Evolutionary conservation across 2,888 invertebrate species (phyloP), one percentile per base, ranked within the genome.

Genomic region (Cerastoderma edule): DNA sequence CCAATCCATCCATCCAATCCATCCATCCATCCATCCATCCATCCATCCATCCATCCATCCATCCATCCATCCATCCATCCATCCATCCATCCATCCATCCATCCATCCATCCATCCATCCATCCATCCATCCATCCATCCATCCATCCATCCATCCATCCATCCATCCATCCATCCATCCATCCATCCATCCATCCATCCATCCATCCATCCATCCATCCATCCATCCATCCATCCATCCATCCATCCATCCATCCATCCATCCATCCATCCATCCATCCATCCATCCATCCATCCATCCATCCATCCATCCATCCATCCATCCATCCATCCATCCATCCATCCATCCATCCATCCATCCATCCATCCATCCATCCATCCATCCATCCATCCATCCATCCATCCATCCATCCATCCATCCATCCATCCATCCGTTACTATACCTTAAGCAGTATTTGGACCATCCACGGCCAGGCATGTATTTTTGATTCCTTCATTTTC

Each of bases 391-490:
- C 39, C 39, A 39, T 39, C 39, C 39, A 39, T 39, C 39, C 39
- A 39, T 39, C 39, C 39, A 39, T 39, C 39, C 39, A 39, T 39
- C 39, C 39, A 39, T 39, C 39, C 39, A 39, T 39, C 39, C 39
- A 39, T 39, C 39, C 39, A 39, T 39, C 39, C 39, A 39, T 39
- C 16, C 39, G 39, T 10, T 39, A 39, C 8, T 16, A 39, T 16
- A 39, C 39, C 10, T 39, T 39, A 39, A n/a, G n/a, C n/a, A n/a
- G n/a, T n/a, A n/a, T n/a, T 28, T 53, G 53, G 5, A 56, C 56
- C 56, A 56, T 56, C 56, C 56, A 56, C 10, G 56, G 56, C 56
- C 56, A 56, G n/a, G 56, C 56, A 32, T 56, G 32, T n/a, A n/a
- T n/a, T n/a, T n/a, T n/a, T n/a, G n/a, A n/a, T n/a, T n/a, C n/a